phyloP scores from a whole-genome alignment of 2,113 vertebrate genomes.

The Pao palembangensis region DNA sequence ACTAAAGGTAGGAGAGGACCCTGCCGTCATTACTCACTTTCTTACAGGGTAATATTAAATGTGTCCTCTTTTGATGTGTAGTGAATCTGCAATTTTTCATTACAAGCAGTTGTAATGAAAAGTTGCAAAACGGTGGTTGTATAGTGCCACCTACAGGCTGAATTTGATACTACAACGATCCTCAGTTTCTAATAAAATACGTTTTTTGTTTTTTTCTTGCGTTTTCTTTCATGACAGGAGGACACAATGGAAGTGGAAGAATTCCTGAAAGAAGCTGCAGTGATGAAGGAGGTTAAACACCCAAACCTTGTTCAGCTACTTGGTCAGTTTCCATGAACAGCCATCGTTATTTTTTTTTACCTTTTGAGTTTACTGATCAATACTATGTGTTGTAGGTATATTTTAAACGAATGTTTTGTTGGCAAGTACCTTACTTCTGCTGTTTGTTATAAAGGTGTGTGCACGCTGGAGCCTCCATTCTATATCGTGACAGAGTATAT shows the following conservation, averaged over 20 bases:
- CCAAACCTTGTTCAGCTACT: slow-evolving; percentile 94
- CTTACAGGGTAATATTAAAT: too few species aligned
- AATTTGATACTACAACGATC: slow-evolving; percentile 11
- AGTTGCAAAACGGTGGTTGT: background rate
- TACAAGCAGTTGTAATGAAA: background rate
- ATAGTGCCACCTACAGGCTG: slow-evolving; percentile 57
- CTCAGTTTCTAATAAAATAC: background rate
- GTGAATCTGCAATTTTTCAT: background rate
- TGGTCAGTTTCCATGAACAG: slow-evolving; percentile 55
- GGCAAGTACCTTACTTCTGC: background rate
- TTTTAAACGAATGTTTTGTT: too few species aligned
- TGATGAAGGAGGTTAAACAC: slow-evolving; percentile 99
- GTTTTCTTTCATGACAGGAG: slow-evolving; percentile 75
- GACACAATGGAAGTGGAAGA: slow-evolving; percentile 99
- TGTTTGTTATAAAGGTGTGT: slow-evolving; percentile 81
- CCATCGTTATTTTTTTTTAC: background rate
- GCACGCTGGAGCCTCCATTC: slow-evolving; percentile 95
- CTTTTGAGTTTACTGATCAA: background rate
- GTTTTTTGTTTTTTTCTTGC: slow-evolving; percentile 3
- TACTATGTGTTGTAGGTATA: too few species aligned
- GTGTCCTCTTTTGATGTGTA: background rate
- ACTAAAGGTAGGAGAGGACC: slow-evolving; percentile 79
- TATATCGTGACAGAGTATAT: slow-evolving; percentile 99
- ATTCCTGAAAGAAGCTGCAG: slow-evolving; percentile 96
- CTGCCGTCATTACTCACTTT: background rate